A percentile compares a stretch with the other conserved stretches of the same genome.
Conservation (phyloP, 2,797 vertebrate genomes). For the Botia almorhae region DNA sequence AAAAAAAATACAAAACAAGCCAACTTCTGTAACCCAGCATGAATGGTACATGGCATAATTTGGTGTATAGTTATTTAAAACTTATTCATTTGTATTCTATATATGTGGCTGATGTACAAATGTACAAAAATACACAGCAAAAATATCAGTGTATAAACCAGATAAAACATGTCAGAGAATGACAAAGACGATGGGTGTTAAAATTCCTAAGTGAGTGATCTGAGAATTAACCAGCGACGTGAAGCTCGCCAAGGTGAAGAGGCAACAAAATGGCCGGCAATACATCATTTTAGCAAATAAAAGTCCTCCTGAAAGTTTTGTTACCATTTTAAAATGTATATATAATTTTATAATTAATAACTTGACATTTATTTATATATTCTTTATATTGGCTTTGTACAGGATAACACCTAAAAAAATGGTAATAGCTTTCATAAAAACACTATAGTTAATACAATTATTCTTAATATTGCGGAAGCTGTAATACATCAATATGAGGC, state of each 20-base stretch:
- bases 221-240: constrained; percentile 30
- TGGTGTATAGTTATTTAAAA: too few relatives aligned
- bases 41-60: too few relatives aligned
- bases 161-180: background rate
- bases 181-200: constrained; percentile 20
- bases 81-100: constrained; percentile 3
- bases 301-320: background rate
- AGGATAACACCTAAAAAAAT: background rate
- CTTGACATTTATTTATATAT: too few relatives aligned
- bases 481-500: too few relatives aligned
- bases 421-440: background rate
- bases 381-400: too few relatives aligned
- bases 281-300: background rate
- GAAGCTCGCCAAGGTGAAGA: constrained; percentile 31
- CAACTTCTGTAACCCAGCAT: too few relatives aligned
- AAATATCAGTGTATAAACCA: background rate
- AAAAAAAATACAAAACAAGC: too few relatives aligned
- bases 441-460: background rate
- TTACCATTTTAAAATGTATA: background rate
- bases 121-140: background rate
- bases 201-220: constrained; percentile 31
- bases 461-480: too few relatives aligned
- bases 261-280: constrained; percentile 7
- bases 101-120: background rate
- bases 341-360: too few relatives aligned